Base-by-base conservation (phyloP, 2,888 invertebrate genomes). In the Melikaiella ostensackeni region DNA sequence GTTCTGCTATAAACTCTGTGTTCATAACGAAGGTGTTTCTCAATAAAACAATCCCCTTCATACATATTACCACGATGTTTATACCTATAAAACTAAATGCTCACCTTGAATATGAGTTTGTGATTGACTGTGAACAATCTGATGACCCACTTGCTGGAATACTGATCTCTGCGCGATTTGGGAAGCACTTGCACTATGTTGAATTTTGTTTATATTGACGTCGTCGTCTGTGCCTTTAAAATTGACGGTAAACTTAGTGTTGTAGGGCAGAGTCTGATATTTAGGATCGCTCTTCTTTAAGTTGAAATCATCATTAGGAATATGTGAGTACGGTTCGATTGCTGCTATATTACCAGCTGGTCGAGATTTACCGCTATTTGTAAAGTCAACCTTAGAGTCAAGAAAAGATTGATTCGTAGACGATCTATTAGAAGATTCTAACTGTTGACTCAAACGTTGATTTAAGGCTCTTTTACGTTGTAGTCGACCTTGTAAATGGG, bases 191-290 rank as follows among this genome's bases (percentile, higher is more conserved):
- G 91, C 89, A 80, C 90, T 91, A 77, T 91, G 91, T 55, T 91
- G 91, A 64, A 91, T 91, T 82, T 91, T 91, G 77, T 90, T 90
- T 75, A 89, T 89, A 77, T 90, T 89, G 27, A 91, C 86, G 77
- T 91, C 90, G 75, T 91, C 90, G 84, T 92, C 88, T 73, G 78
- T 35, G 35, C 92, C 87, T 81, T 93, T 90, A 78, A 93, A 92
- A 91, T 94, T 93, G 27, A 95, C 92, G 21, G 95, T 95, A 91
- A 97, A 96, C 92, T 97, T 98, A 55, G 96, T 97, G 90, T 95
- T 98, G 92, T 97, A 96, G 85, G 98, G 97, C 92, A 98, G 93
- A 38, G 97, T 97, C 93, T 98, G 97, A 93, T 97, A 98, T 92
- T 97, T 98, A 61, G 96, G 97, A 91, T 98, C 97, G 77, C 95